A percentile compares a stretch with the other conserved stretches of the same genome.
These are phyloP conservation scores for Xenopus tropicalis DNA, from an alignment of 2,113 vertebrate genomes.

Conservation along the genomic window DNA sequence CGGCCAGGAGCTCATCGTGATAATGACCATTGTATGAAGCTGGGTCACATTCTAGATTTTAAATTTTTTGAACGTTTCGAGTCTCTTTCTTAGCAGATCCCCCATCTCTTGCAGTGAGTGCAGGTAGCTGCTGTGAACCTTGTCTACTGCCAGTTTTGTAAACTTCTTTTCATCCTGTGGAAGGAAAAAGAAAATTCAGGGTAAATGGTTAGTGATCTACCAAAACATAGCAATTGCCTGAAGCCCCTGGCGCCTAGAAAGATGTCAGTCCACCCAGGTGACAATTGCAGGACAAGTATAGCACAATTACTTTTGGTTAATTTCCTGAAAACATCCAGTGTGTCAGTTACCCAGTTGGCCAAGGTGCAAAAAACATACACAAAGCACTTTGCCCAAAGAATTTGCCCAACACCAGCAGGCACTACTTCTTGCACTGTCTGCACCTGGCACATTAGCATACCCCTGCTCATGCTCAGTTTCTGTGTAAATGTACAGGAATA, in stretches of 20 bases:
- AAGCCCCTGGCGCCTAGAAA: no score
- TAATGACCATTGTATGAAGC: constrained; percentile 30
- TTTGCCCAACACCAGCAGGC: no score
- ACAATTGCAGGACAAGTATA: neutral
- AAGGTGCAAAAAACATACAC: no score
- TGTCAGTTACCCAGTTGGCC: no score
- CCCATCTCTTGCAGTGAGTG: constrained; percentile 91
- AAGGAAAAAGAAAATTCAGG: neutral
- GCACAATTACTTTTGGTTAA: no score
- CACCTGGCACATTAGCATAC: no score
- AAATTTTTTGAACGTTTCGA: constrained; percentile 86
- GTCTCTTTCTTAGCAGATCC: constrained; percentile 91
- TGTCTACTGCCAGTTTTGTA: constrained; percentile 83
- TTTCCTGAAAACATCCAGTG: no score
- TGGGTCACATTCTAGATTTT: constrained; percentile 74
- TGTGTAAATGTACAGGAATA: no score
- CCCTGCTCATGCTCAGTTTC: no score
- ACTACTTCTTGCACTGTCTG: no score
- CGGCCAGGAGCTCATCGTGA: constrained; percentile 57
- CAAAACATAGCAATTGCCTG: no score
- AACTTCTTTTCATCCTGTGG: constrained; percentile 83
- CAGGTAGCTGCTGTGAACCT: constrained; percentile 93
- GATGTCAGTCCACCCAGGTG: neutral
- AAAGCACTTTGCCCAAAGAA: no score
- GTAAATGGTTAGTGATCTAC: neutral